Percentiles rank a stretch among this genome's conserved stretches.
Evolutionary conservation across 2,888 invertebrate species (phyloP).

Genomic region (Ochropleura leucogaster): DNA sequence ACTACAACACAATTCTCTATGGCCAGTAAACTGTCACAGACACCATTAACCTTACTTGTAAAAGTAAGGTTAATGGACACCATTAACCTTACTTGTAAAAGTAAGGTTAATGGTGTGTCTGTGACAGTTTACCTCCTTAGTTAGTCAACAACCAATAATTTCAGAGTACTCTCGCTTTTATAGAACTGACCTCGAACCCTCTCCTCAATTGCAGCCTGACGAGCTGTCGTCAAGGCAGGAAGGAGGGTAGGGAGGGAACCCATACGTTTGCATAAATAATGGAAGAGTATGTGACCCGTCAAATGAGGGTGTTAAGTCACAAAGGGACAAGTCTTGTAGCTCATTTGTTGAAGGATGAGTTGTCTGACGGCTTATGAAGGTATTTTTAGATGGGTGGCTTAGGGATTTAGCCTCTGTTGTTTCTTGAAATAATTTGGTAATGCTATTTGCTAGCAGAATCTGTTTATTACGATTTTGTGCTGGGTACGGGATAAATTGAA

Average conservation of each 20-base stretch:
- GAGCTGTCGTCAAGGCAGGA: slow-evolving; percentile 2
- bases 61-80: not conserved
- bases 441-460: not conserved
- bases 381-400: slow-evolving; percentile 34
- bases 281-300: slow-evolving; percentile 57
- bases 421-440: not conserved
- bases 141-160: slow-evolving; percentile 24
- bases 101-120: too few species aligned
- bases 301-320: slow-evolving; percentile 61
- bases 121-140: too few species aligned
- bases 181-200: slow-evolving; percentile 29
- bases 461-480: not conserved
- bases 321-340: slow-evolving; percentile 52
- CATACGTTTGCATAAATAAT: slow-evolving; percentile 64
- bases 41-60: too few species aligned
- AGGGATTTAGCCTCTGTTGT: slow-evolving; percentile 5
- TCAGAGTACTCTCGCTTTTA: slow-evolving; percentile 25
- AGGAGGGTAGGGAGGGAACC: slow-evolving; percentile 17
- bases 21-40: too few species aligned
- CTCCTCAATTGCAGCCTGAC: slow-evolving; percentile 18
- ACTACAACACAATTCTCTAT: too few species aligned
- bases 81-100: not conserved
- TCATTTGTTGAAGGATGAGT: slow-evolving; percentile 58
- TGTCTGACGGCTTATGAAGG: slow-evolving; percentile 38
- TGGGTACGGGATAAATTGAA: too few species aligned